Percentiles rank a stretch among this genome's conserved stretches.
Conservation (phyloP, 2,113 vertebrate genomes). For the Cyrtonyx montezumae region DNA sequence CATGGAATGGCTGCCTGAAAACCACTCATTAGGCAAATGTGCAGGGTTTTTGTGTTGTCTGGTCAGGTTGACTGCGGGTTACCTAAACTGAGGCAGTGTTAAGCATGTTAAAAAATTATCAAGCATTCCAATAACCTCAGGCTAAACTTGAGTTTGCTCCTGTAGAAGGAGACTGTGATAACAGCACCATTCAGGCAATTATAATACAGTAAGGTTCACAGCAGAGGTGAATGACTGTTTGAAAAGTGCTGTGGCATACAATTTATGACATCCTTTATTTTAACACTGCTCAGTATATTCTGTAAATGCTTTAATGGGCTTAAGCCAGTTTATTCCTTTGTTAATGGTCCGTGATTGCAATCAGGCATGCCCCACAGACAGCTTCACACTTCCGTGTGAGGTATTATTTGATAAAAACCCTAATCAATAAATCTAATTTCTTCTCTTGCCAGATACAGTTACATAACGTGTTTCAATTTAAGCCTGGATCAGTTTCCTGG, state of each 20-base stretch:
- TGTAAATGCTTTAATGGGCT: conserved; percentile 59
- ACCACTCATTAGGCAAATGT: conserved; percentile 18
- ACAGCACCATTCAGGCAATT: background rate
- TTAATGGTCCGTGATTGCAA: conserved; percentile 33
- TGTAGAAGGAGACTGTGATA: conserved; percentile 11
- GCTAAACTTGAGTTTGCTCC: background rate
- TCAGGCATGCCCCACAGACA: conserved; percentile 5
- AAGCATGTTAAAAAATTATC: conserved; percentile 38
- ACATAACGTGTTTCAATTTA: conserved; percentile 43
- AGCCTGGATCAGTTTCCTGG: conserved; percentile 5
- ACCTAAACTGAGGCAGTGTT: conserved; percentile 24
- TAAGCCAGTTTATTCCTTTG: conserved; percentile 47
- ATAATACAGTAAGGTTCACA: conserved; percentile 32
- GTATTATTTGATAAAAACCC: conserved; percentile 51
- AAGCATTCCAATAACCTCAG: conserved; percentile 32
- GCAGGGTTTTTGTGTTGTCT: conserved; percentile 5
- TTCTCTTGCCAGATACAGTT: conserved; percentile 34
- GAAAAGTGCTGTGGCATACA: conserved; percentile 33
- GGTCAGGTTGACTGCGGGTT: background rate
- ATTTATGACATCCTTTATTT: conserved; percentile 66
- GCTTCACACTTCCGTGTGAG: conserved; percentile 19
- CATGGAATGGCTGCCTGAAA: conserved; percentile 32
- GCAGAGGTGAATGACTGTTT: conserved; percentile 22
- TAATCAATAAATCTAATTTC: conserved; percentile 58
- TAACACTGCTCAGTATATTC: conserved; percentile 19